phyloP scores from a whole-genome alignment of 1,140 invertebrate genomes.

The Lasioglossum albipes region DNA sequence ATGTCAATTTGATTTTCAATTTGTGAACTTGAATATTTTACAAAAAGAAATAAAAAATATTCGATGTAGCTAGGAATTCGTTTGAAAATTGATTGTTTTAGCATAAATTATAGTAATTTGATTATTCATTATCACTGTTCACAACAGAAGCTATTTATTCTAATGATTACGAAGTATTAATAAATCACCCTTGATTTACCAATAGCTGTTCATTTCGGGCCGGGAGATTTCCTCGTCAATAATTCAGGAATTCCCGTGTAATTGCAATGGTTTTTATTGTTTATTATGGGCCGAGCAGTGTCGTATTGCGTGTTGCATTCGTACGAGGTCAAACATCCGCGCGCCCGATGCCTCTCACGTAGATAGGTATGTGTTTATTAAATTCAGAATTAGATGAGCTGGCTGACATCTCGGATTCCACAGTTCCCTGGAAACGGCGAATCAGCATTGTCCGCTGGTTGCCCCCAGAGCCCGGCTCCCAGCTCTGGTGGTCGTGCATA shows the following conservation, averaged over 20 bases:
- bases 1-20: too few relatives aligned
- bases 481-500: constrained; percentile 26
- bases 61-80: too few relatives aligned
- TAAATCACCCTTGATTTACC: not conserved
- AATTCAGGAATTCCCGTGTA: not conserved
- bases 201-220: not conserved
- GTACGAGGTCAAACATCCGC: constrained; percentile 47
- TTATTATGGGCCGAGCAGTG: not conserved
- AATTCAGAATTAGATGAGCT: constrained; percentile 61
- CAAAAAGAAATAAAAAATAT: too few relatives aligned
- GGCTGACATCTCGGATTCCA: constrained; percentile 58
- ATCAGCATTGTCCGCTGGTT: constrained; percentile 48
- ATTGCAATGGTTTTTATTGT: constrained; percentile 14
- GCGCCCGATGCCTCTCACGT: constrained; percentile 14
- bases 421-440: constrained; percentile 49
- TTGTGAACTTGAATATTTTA: too few relatives aligned
- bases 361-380: constrained; percentile 64
- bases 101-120: too few relatives aligned
- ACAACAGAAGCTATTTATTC: too few relatives aligned
- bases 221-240: not conserved
- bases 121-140: too few relatives aligned
- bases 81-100: too few relatives aligned
- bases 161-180: too few relatives aligned
- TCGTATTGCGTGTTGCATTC: not conserved
- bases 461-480: not conserved